Base-by-base conservation (phyloP, 2,888 invertebrate species). In the Zele albiditarsus region DNA sequence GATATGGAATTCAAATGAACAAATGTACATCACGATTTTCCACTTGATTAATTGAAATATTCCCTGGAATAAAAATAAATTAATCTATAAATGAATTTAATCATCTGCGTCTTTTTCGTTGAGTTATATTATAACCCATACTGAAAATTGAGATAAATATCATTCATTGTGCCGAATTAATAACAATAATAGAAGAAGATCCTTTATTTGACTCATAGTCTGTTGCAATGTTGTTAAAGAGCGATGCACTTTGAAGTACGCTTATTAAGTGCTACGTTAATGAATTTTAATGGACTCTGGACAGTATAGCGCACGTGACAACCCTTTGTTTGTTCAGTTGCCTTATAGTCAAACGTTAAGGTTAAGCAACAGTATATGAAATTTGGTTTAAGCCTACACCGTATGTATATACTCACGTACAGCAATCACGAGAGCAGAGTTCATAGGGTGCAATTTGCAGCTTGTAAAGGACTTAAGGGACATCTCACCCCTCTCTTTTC, bases 221-320 rank as follows among this genome's bases (percentile, higher is more conserved):
- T 65, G 67, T 73, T 67, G 58, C 71, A 71, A 60, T 42, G 27
- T 66, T 28, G 16, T 12, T 23, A 57, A 63, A 57, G 57, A 27
- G 38, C 42, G 20, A 38, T 25, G 58, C 62, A 62, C 62, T 62
- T 69, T 49, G 12, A 38, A 57, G 53, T 28, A 28, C 58, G 60
- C 53, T 58, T 63, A 60, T 53, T 58, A 75, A 70, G 73, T 70
- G 72, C 42, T 69, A 53, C 70, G 77, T 82, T 81, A 83, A 84
- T 84, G 83, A 84, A 86, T 84, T 85, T 83, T 82, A 84, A 85
- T 81, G 81, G 80, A 62, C 78, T 77, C 66, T 67, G 62, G 16
- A 62, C 49, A 14, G 27, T 65, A 66, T 73, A 66, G 53, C 42
- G 69, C 58, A 53, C 65, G 72, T 67, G 69, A 62, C 75, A 80